These are phyloP conservation scores for Aplodontia rufa DNA, from an alignment of 2,113 vertebrate genomes.

Conservation along the genomic window DNA sequence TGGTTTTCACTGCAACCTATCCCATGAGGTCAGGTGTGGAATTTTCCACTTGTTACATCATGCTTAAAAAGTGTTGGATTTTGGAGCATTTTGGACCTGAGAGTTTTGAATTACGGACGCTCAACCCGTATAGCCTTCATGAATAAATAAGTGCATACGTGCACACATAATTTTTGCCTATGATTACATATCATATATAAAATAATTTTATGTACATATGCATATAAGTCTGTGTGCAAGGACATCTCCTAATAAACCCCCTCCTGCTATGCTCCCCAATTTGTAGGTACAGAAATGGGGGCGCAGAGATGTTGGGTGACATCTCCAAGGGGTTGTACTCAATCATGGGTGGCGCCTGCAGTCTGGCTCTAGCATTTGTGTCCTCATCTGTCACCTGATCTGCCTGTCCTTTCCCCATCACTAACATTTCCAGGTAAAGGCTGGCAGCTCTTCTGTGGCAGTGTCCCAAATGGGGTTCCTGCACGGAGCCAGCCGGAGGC, in stretches of 20 bases:
- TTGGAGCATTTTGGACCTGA: background rate
- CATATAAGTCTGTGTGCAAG: background rate
- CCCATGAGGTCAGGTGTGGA: background rate
- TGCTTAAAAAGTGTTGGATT: background rate
- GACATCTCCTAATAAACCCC: background rate
- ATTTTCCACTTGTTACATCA: background rate
- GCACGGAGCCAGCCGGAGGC: background rate
- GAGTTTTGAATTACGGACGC: background rate
- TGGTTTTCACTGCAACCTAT: no score
- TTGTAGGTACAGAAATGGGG: background rate
- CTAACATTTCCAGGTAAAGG: background rate
- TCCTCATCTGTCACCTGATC: no score
- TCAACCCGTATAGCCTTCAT: background rate
- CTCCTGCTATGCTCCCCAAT: background rate
- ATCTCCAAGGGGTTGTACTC: background rate
- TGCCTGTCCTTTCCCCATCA: background rate
- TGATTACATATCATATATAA: background rate
- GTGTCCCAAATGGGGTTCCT: background rate
- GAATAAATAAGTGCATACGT: background rate
- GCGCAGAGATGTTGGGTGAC: background rate
- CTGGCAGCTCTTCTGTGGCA: background rate
- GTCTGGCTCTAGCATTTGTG: background rate
- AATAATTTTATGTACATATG: background rate
- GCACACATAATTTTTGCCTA: background rate
- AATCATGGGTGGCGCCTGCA: background rate